Conservation (phyloP, 2,797 vertebrate genomes). For the Chromis chromis region DNA sequence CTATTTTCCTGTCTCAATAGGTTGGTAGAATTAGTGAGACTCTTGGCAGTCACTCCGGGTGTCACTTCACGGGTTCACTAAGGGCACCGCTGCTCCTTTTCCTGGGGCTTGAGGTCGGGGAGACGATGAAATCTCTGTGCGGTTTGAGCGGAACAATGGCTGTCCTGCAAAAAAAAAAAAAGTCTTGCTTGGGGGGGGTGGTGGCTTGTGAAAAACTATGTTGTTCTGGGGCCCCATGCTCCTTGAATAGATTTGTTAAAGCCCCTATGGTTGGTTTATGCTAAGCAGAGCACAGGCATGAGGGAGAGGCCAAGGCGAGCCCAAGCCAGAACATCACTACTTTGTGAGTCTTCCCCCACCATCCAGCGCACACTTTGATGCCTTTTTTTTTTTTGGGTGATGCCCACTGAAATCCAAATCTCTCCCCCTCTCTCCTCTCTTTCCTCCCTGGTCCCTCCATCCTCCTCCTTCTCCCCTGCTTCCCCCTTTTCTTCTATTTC, state of each 20-base stretch:
- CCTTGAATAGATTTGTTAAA: constrained; percentile 98
- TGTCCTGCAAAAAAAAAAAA: constrained; percentile 77
- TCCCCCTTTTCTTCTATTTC: constrained; percentile 88
- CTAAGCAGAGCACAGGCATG: constrained; percentile 88
- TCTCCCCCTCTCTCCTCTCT: constrained; percentile 52
- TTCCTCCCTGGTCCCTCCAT: constrained; percentile 73
- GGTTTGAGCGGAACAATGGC: constrained; percentile 88
- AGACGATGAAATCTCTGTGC: constrained; percentile 84
- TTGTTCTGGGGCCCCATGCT: constrained; percentile 85
- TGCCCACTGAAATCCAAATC: constrained; percentile 88
- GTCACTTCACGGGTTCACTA: constrained; percentile 84
- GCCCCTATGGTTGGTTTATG: constrained; percentile 91
- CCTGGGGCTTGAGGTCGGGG: constrained; percentile 74
- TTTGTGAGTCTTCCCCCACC: constrained; percentile 76
- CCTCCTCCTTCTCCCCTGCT: constrained; percentile 81
- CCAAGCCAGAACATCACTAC: constrained; percentile 88
- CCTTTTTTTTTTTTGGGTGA: constrained; percentile 80
- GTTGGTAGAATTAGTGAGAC: constrained; percentile 76
- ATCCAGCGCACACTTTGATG: constrained; percentile 87
- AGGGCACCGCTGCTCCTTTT: constrained; percentile 77
- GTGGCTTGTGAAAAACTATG: constrained; percentile 88
- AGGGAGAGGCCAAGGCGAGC: constrained; percentile 85
- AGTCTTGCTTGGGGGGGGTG: constrained; percentile 86
- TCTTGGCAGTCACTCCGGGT: constrained; percentile 81
- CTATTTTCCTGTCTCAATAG: constrained; percentile 78